Percentiles rank a stretch among this genome's conserved stretches.
Evolutionary conservation across 2,888 invertebrate genomes (phyloP).

Genomic region (Aphelenchoides bicaudatus): DNA sequence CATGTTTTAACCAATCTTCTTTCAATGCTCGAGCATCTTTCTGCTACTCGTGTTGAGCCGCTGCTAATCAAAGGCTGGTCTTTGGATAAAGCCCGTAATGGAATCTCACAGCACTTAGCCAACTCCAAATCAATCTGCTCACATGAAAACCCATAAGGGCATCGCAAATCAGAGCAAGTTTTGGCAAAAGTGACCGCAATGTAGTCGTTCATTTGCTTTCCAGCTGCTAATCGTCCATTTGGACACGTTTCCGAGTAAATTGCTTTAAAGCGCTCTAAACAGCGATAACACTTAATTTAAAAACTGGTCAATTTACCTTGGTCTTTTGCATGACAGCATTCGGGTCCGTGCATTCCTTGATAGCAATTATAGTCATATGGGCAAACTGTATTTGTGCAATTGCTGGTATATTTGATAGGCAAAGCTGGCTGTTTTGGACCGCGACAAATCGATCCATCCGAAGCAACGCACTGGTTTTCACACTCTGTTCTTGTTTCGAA

Average conservation of each 20-base stretch:
- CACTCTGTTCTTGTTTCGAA: slow-evolving; percentile 44
- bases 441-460: slow-evolving; percentile 2
- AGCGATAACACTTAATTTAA: slow-evolving; percentile 12
- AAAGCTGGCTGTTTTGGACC: not conserved
- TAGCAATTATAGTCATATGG: slow-evolving; percentile 18
- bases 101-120: slow-evolving; percentile 14
- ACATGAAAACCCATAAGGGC: slow-evolving; percentile 9
- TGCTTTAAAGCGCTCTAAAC: slow-evolving; percentile 16
- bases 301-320: slow-evolving; percentile 21
- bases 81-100: not conserved
- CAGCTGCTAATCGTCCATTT: slow-evolving; percentile 28
- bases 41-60: not conserved
- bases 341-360: slow-evolving; percentile 24
- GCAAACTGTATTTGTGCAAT: slow-evolving; percentile 20
- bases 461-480: slow-evolving; percentile 31
- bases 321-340: slow-evolving; percentile 22
- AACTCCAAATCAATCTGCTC: not conserved
- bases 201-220: slow-evolving; percentile 21
- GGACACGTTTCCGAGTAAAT: slow-evolving; percentile 27
- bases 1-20: slow-evolving; percentile 3
- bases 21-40: slow-evolving; percentile 13
- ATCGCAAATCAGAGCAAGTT: slow-evolving; percentile 28
- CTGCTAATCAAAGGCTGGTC: slow-evolving; percentile 7
- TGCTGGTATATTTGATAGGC: slow-evolving; percentile 11
- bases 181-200: slow-evolving; percentile 25